Evolutionary conservation across 2,888 invertebrate genomes (phyloP).

Genomic region (Campoplex capitator): DNA sequence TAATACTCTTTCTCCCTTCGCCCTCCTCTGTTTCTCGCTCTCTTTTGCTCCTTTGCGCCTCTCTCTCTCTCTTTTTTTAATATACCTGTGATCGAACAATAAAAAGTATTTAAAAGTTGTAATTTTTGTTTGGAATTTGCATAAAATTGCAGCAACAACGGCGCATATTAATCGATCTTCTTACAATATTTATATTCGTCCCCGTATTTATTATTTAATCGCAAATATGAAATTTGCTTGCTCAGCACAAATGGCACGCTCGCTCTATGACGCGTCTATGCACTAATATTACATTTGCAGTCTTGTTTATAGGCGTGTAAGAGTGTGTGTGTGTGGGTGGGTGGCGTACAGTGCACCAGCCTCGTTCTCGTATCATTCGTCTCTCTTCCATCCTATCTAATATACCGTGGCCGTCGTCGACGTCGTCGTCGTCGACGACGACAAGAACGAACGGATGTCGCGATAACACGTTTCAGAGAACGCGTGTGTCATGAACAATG

Average conservation of each 20-base stretch:
- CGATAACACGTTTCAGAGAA: constrained; percentile 76
- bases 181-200: not conserved
- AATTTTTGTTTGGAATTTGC: not conserved
- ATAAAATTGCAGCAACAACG: not conserved
- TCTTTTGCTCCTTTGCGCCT: not conserved
- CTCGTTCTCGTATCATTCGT: constrained; percentile 61
- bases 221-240: not conserved
- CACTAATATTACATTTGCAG: constrained; percentile 19
- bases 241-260: not conserved
- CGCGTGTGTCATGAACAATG: constrained; percentile 73
- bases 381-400: constrained; percentile 73
- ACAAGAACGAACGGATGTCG: constrained; percentile 77
- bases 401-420: constrained; percentile 69
- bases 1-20: constrained; percentile 3
- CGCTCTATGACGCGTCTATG: not conserved
- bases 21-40: not conserved
- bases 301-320: not conserved
- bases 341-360: constrained; percentile 65
- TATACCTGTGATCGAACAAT: not conserved
- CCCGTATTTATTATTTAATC: not conserved
- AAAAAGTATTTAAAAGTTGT: not conserved
- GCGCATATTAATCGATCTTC: not conserved
- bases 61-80: not conserved
- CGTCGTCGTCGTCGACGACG: constrained; percentile 42
- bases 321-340: constrained; percentile 15